Base-by-base conservation (phyloP, 2,113 vertebrate genomes). In the Theristicus caerulescens region DNA sequence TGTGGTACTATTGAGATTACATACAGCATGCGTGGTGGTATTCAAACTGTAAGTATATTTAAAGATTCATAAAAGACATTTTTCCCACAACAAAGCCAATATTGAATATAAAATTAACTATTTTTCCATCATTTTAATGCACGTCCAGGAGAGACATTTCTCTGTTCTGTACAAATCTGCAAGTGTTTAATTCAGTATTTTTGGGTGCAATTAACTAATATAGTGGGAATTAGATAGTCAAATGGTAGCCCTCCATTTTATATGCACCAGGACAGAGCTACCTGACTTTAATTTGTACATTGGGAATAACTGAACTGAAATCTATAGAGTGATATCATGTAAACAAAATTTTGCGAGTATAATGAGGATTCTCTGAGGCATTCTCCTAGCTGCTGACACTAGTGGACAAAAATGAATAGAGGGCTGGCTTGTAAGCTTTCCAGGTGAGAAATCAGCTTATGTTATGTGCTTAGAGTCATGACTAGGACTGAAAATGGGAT, bases 31-130 rank as follows among this genome's bases (percentile, higher is more conserved):
- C 0, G 0, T 0, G 2, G 11, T 58, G 98, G 98, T 49, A 13
- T 74, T 71, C 98, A 98, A 94, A 98, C 95, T 55, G 98, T 98
- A 96, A 98, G 98, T 97, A 86, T 96, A 44, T 84, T 72, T 88
- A 77, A 81, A 89, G 40, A 55, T 64, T 58, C n/a, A 15, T 66
- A 29, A 34, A 87, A 85, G 8, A 16, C 32, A 9, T 62, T 94
- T 88, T 73, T 46, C 38, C 44, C 13, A 6, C 42, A 54, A 44
- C 16, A 80, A 92, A 88, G 27, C 11, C 9, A 47, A 10, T 12
- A 64, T 3, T 78, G 10, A 81, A 42, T 62, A 44, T 34, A 76
- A 78, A 91, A 82, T 71, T 42, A 73, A 29, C 11, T 87, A 1
- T 36, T 90, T 91, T 40, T 27, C 32, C 2, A 2, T 54, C 42